Conservation (phyloP, 2,888 invertebrate genomes). For the Nemotelus nigrinus region DNA sequence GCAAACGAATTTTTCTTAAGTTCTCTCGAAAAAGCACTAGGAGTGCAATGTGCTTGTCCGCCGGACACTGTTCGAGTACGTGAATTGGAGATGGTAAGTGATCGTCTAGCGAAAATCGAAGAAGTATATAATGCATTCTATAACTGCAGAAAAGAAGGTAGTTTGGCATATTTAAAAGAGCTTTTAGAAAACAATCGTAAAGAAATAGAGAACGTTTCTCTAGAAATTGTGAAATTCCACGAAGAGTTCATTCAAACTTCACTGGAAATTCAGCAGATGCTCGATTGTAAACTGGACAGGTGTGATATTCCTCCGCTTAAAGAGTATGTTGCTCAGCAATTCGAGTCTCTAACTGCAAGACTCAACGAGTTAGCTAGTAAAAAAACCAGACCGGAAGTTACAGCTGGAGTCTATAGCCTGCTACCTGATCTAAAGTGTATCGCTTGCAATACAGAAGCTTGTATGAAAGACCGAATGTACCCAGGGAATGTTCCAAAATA, state of each 20-base stretch:
- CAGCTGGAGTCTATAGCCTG: conserved; percentile 57
- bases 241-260: conserved; percentile 58
- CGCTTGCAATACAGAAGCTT: conserved; percentile 58
- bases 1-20: neutral
- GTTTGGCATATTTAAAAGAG: neutral
- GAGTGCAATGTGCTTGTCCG: neutral
- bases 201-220: neutral
- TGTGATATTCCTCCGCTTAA: conserved; percentile 61
- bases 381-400: conserved; percentile 57
- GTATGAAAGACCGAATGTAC: conserved; percentile 50
- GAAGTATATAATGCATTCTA: neutral
- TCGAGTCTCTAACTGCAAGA: conserved; percentile 53
- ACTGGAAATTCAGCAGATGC: conserved; percentile 63
- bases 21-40: neutral
- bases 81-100: neutral
- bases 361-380: conserved; percentile 53
- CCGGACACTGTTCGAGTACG: neutral
- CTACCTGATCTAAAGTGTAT: conserved; percentile 55
- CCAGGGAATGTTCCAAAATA: conserved; percentile 18
- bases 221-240: conserved; percentile 50
- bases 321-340: conserved; percentile 56
- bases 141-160: neutral
- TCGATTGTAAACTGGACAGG: conserved; percentile 62
- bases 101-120: neutral
- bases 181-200: neutral